Conservation (phyloP, 2,113 vertebrate species). For the Columba livia region DNA sequence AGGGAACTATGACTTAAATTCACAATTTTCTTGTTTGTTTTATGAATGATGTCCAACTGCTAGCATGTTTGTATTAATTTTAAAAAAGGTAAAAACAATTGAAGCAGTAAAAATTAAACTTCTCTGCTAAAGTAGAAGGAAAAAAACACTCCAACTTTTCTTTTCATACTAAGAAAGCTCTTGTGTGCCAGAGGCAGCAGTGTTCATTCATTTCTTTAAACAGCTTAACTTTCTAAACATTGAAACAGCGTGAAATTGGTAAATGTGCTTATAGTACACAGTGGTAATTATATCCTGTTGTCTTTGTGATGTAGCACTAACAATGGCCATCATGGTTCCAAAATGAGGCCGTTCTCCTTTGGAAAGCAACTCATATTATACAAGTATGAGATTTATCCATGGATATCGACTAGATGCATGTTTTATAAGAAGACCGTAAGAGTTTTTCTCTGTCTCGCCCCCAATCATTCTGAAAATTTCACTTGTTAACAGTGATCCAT, state of each 20-base stretch:
- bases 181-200: not conserved
- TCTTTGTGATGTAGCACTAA: not conserved
- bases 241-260: not conserved
- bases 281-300: not conserved
- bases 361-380: not conserved
- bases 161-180: not conserved
- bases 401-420: not conserved
- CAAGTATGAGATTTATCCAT: not conserved
- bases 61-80: not conserved
- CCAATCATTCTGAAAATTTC: not conserved
- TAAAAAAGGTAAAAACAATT: not conserved
- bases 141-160: not conserved
- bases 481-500: not conserved
- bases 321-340: not conserved
- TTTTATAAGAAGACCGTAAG: not conserved
- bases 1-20: not conserved
- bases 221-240: not conserved
- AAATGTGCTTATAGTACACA: not conserved
- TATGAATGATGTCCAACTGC: not conserved
- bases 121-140: not conserved
- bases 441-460: not conserved
- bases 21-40: too few relatives aligned
- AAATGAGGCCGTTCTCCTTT: not conserved
- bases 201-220: not conserved
- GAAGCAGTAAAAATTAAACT: not conserved